A percentile compares a stretch with the other conserved stretches of the same genome.
These are phyloP conservation scores for Urosaurus nigricauda DNA, from an alignment of 2,797 vertebrate species.

Conservation along the genomic window DNA sequence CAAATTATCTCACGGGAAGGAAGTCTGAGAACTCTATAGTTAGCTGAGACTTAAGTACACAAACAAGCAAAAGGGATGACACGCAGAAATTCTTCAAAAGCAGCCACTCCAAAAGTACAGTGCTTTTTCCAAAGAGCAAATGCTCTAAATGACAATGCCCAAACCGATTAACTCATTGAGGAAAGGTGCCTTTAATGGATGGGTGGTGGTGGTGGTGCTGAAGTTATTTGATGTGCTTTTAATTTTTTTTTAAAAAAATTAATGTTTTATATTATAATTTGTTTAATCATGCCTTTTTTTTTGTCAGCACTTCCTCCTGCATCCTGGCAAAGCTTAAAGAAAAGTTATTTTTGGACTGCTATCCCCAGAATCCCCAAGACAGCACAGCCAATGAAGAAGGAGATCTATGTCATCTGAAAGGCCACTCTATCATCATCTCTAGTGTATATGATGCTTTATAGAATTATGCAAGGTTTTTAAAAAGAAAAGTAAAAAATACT, in stretches of 20 bases:
- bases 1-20: background rate
- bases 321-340: no score
- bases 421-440: background rate
- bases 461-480: background rate
- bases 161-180: background rate
- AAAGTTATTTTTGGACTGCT: background rate
- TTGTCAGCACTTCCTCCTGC: no score
- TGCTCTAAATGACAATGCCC: background rate
- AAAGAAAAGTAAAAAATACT: background rate
- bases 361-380: background rate
- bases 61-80: no score
- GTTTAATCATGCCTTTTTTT: background rate
- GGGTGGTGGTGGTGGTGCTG: no score
- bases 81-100: background rate
- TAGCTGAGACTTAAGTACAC: background rate
- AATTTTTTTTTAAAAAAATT: no score
- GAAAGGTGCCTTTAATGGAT: background rate
- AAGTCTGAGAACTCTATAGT: background rate
- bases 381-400: background rate
- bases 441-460: background rate
- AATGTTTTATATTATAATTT: background rate
- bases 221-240: background rate
- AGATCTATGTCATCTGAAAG: background rate
- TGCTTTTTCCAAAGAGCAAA: background rate
- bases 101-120: background rate